Evolutionary conservation across 2,113 vertebrate species (phyloP).

Genomic region (Saccopteryx bilineata): DNA sequence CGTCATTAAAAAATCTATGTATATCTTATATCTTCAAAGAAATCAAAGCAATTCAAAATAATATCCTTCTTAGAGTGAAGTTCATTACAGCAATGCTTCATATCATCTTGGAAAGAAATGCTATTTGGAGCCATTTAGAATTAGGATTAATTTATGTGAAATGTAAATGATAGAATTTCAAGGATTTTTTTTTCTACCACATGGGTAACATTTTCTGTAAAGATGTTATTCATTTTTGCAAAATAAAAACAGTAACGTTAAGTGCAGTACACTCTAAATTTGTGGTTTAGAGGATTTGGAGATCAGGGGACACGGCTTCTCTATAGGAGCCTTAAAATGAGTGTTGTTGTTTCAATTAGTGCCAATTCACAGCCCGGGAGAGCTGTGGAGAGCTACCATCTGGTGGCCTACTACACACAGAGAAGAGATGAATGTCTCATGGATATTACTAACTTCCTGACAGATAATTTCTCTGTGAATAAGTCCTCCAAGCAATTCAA

Average conservation of each 20-base stretch:
- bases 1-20: background rate
- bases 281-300: slow-evolving; percentile 56
- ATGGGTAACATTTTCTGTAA: slow-evolving; percentile 57
- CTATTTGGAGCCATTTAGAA: slow-evolving; percentile 51
- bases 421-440: slow-evolving; percentile 52
- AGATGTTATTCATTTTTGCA: slow-evolving; percentile 65
- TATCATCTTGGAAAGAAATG: background rate
- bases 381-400: slow-evolving; percentile 73
- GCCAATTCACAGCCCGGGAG: slow-evolving; percentile 77
- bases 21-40: background rate
- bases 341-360: slow-evolving; percentile 79
- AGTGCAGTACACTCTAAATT: slow-evolving; percentile 56
- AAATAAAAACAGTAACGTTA: slow-evolving; percentile 61
- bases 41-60: slow-evolving; percentile 67
- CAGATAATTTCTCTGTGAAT: slow-evolving; percentile 67
- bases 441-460: slow-evolving; percentile 77
- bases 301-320: background rate
- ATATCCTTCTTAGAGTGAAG: slow-evolving; percentile 24
- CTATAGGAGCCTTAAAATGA: slow-evolving; percentile 54
- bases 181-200: background rate
- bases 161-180: slow-evolving; percentile 57
- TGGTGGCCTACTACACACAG: slow-evolving; percentile 70
- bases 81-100: background rate
- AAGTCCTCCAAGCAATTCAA: slow-evolving; percentile 79
- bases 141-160: slow-evolving; percentile 60